phyloP scores from a whole-genome alignment of 1,140 invertebrate species.

The Portunus trituberculatus region DNA sequence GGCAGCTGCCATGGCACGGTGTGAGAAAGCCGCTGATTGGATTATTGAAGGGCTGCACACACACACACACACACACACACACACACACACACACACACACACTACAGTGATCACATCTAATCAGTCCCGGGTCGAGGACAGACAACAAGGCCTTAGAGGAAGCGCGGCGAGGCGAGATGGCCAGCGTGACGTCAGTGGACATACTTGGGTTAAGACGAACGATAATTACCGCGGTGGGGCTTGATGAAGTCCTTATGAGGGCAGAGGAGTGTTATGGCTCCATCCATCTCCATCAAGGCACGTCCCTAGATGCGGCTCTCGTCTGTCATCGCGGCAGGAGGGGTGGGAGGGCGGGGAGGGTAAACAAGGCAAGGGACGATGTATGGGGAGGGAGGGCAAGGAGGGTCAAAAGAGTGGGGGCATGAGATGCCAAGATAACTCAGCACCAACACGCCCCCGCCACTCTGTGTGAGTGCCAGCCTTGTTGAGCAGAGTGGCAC shows the following conservation, averaged over 20 bases:
- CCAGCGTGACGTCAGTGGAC: background rate
- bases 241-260: constrained; percentile 21
- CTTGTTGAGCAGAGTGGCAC: constrained; percentile 7
- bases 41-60: background rate
- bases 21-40: background rate
- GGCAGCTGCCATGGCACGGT: background rate
- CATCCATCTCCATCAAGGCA: background rate
- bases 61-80: constrained; percentile 4
- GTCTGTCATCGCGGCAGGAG: background rate
- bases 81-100: constrained; percentile 20
- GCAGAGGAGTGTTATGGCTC: background rate
- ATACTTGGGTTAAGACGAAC: too few species aligned
- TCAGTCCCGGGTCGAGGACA: too few species aligned
- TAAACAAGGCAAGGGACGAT: background rate
- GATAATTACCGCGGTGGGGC: background rate
- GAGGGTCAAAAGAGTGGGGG: background rate
- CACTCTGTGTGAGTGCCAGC: background rate
- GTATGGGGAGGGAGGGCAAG: background rate
- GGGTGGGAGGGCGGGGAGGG: background rate
- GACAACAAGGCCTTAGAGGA: too few species aligned
- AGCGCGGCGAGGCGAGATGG: background rate
- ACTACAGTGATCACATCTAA: background rate
- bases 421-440: background rate
- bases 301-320: background rate
- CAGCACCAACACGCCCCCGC: background rate